phyloP scores from a whole-genome alignment of 2,113 vertebrate species.

The Philantomba maxwellii region DNA sequence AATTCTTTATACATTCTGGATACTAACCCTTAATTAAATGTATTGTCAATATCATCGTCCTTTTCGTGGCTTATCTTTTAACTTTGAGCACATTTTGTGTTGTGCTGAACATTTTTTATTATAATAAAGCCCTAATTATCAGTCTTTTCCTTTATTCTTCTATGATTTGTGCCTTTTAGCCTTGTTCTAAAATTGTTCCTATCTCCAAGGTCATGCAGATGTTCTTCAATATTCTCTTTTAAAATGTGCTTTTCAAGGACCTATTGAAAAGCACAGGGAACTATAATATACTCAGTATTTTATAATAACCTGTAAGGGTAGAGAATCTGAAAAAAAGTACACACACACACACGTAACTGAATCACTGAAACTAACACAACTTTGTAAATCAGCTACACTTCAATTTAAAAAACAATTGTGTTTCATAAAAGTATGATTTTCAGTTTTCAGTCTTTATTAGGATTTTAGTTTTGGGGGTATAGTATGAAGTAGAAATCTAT shows the following conservation, averaged over 20 bases:
- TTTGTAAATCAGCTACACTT: background rate
- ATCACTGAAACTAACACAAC: background rate
- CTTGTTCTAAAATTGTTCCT: slow-evolving; percentile 24
- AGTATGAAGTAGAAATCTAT: background rate
- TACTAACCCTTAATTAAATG: background rate
- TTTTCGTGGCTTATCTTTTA: background rate
- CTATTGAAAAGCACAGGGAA: background rate
- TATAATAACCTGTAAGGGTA: background rate
- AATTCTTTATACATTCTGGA: background rate
- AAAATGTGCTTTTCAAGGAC: background rate
- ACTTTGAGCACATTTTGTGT: background rate
- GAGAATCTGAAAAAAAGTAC: background rate
- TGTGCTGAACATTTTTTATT: background rate
- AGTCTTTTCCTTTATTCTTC: background rate
- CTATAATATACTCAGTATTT: background rate
- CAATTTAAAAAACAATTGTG: background rate
- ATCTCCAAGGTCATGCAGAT: background rate
- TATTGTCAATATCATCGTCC: background rate
- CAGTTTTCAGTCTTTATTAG: background rate
- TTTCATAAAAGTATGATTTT: background rate
- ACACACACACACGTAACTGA: background rate
- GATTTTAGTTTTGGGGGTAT: background rate
- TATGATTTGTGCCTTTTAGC: background rate
- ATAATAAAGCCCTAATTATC: background rate
- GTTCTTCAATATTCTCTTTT: background rate